These are phyloP conservation scores for Brachypteracias leptosomus DNA, from an alignment of 2,113 vertebrate species.

Conservation along the genomic window DNA sequence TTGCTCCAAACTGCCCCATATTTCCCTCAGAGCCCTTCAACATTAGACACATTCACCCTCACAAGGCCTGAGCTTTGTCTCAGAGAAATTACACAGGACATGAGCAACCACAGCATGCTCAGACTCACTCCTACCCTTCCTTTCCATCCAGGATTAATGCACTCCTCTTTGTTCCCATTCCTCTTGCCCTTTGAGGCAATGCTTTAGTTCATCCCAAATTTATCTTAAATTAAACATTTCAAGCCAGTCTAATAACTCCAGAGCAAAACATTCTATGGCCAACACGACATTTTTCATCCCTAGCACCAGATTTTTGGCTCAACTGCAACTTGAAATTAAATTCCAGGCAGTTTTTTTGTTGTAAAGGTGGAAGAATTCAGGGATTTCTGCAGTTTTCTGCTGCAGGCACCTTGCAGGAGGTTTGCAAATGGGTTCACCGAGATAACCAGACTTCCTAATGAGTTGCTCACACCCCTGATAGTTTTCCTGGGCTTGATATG, in stretches of 20 bases:
- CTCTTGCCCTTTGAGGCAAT: not conserved
- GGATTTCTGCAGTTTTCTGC: not conserved
- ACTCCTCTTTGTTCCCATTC: not conserved
- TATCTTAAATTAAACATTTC: not conserved
- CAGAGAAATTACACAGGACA: rapidly evolving
- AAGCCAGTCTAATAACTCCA: not conserved
- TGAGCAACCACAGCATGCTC: not conserved
- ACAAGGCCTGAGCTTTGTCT: not conserved
- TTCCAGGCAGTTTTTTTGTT: not conserved
- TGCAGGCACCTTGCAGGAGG: not conserved
- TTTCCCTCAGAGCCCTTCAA: not conserved
- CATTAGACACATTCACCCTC: not conserved
- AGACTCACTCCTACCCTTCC: not conserved
- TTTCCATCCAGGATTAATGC: not conserved
- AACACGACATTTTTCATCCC: not conserved
- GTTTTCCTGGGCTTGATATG: not conserved
- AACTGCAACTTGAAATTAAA: not conserved
- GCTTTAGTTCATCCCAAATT: not conserved
- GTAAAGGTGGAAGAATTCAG: not conserved
- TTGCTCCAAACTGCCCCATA: not conserved
- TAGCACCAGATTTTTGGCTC: too few species aligned
- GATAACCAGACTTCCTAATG: not conserved
- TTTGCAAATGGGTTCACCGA: not conserved
- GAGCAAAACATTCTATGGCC: not conserved
- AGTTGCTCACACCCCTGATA: rapidly evolving